phyloP scores from a whole-genome alignment of 2,797 vertebrate genomes.

The Channa striata region DNA sequence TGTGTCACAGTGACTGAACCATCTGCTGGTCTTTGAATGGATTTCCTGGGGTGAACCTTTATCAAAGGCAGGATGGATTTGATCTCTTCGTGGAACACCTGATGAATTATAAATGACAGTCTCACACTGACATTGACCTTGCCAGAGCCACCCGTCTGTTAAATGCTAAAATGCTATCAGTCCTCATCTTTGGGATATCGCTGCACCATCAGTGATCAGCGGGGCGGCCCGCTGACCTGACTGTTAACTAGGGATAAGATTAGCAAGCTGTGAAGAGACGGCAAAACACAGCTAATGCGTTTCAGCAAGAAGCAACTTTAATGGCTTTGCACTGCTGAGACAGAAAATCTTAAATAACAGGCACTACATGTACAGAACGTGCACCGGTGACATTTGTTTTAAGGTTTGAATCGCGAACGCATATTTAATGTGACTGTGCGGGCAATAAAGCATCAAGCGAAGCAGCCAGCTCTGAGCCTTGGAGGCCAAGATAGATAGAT shows the following conservation, averaged over 20 bases:
- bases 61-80: constrained; percentile 64
- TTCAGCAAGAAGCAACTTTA: not conserved
- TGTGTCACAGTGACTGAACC: constrained; percentile 54
- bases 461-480: constrained; percentile 27
- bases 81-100: constrained; percentile 70
- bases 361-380: not conserved
- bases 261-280: not conserved
- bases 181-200: constrained; percentile 51
- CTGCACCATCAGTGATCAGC: constrained; percentile 63
- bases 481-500: constrained; percentile 67
- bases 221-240: constrained; percentile 38
- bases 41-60: constrained; percentile 60
- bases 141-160: constrained; percentile 64
- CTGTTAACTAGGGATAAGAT: constrained; percentile 42
- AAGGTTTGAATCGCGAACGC: not conserved
- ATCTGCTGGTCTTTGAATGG: constrained; percentile 43
- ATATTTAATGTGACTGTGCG: constrained; percentile 17
- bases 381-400: not conserved
- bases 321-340: not conserved
- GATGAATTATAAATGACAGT: constrained; percentile 81
- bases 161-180: constrained; percentile 62
- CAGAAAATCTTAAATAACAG: not conserved
- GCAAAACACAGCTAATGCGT: not conserved
- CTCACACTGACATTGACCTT: constrained; percentile 76
- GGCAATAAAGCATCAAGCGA: constrained; percentile 38